Conservation (phyloP, 2,888 invertebrate genomes). For the Brenthis ino region DNA sequence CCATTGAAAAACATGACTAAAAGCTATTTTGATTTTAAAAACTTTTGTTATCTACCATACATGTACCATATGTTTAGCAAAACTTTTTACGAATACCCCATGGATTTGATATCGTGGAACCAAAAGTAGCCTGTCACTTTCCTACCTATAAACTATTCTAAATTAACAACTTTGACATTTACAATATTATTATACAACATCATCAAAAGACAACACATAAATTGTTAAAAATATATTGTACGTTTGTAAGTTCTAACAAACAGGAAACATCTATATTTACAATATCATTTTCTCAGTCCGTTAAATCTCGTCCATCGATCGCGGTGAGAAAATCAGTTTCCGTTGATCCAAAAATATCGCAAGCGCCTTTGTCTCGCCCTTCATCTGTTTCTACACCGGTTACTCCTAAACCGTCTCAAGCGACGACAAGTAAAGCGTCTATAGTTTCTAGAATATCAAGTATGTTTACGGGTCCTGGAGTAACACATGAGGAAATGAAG, state of each 20-base stretch:
- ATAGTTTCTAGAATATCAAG: conserved; percentile 7
- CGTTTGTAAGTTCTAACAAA: neutral
- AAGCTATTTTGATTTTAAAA: no score
- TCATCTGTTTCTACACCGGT: conserved; percentile 37
- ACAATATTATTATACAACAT: no score
- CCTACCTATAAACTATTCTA: no score
- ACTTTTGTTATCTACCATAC: no score
- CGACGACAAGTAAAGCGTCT: conserved; percentile 12
- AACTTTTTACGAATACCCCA: no score
- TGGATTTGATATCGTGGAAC: no score
- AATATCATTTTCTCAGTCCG: conserved; percentile 16
- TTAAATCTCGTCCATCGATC: conserved; percentile 70
- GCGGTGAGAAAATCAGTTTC: conserved; percentile 47
- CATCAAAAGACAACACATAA: no score
- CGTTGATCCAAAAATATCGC: conserved; percentile 42
- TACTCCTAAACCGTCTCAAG: conserved; percentile 23
- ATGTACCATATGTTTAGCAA: no score
- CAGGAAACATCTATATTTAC: neutral
- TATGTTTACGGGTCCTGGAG: conserved; percentile 24
- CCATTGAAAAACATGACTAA: no score
- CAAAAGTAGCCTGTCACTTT: no score
- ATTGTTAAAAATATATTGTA: no score
- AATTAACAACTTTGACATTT: no score
- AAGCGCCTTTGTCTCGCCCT: conserved; percentile 11
- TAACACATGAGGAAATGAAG: conserved; percentile 54